Base-by-base conservation (phyloP, 2,797 vertebrate genomes). In the Gambusia yucatana region DNA sequence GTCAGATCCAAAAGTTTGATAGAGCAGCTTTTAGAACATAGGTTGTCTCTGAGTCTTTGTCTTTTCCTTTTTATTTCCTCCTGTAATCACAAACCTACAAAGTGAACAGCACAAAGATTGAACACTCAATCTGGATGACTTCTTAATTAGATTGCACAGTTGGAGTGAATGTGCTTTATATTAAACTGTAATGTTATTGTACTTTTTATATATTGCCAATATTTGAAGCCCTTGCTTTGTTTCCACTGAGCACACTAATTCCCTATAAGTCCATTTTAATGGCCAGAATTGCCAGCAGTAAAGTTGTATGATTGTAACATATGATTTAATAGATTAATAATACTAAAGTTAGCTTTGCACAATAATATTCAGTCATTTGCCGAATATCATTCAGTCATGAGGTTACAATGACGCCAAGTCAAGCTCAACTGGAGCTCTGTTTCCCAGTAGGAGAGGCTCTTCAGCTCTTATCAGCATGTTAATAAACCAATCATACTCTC, bases 401-500 rank as follows among this genome's bases (percentile, higher is more conserved):
- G 59, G 52, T 55, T 50, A n/a, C 73, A 77, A 86, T 86, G 70
- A 85, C 43, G 55, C 73, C 33, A 30, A 72, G 25, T 39, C 75
- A 52, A 79, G 61, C 72, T 77, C 59, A 48, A 83, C 72, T 76
- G 52, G 43, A 83, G 79, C 65, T 82, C 7, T 36, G 69, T 55
- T 83, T 71, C 41, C 4, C 57, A 48, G 76, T 50, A 75, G 75
- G 75, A 88, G 78, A 88, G 59, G 30, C 86, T 86, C 83, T 88
- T 73, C 75, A 84, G 77, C 65, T 84, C 84, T 81, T 90, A 93
- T 91, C 88, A 90, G 76, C 80, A 84, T 87, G 81, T 79, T 90
- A 90, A 92, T 91, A 86, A 90, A 90, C 88, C 91, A 93, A 90
- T 93, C 89, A 92, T 84, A 46, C 84, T 83, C 80, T 86, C 84